A percentile compares a stretch with the other conserved stretches of the same genome.
These are phyloP conservation scores for Scaptomyza graminum DNA, from an alignment of 1,140 invertebrate species.

Conservation along the genomic window DNA sequence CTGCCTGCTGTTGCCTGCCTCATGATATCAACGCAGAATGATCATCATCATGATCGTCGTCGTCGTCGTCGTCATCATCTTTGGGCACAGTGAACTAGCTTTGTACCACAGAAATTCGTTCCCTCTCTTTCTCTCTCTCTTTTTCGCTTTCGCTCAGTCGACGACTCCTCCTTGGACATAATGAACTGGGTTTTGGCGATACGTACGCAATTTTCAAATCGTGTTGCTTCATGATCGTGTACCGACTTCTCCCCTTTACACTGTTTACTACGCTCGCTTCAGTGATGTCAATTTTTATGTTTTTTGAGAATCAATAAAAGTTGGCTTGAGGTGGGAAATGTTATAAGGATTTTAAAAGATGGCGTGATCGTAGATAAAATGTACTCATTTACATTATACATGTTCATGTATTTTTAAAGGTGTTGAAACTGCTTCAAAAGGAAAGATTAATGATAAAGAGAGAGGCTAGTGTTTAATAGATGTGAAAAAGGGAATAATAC, in stretches of 20 bases:
- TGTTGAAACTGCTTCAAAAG: too few species aligned
- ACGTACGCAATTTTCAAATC: slow-evolving; percentile 80
- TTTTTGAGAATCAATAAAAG: too few species aligned
- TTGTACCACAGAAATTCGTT: slow-evolving; percentile 49
- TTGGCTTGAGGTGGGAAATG: too few species aligned
- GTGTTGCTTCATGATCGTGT: slow-evolving; percentile 67
- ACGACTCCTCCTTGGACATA: slow-evolving; percentile 72
- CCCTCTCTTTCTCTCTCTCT: neutral
- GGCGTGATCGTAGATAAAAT: too few species aligned
- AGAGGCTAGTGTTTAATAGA: too few species aligned
- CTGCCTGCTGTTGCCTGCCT: slow-evolving; percentile 29
- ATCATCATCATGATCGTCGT: slow-evolving; percentile 64
- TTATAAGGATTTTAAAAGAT: too few species aligned
- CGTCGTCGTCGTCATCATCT: slow-evolving; percentile 34
- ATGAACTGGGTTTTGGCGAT: slow-evolving; percentile 74
- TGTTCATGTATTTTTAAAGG: too few species aligned
- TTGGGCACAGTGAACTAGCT: slow-evolving; percentile 70
- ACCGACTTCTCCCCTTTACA: neutral
- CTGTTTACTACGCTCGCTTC: neutral
- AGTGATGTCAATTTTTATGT: too few species aligned
- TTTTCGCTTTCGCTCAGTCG: neutral
- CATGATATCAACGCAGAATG: slow-evolving; percentile 69
- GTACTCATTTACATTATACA: too few species aligned
- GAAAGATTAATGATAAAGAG: too few species aligned
- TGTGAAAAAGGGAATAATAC: too few species aligned